Conservation (phyloP, 1,140 invertebrate species). For the Drosophila albomicans region DNA sequence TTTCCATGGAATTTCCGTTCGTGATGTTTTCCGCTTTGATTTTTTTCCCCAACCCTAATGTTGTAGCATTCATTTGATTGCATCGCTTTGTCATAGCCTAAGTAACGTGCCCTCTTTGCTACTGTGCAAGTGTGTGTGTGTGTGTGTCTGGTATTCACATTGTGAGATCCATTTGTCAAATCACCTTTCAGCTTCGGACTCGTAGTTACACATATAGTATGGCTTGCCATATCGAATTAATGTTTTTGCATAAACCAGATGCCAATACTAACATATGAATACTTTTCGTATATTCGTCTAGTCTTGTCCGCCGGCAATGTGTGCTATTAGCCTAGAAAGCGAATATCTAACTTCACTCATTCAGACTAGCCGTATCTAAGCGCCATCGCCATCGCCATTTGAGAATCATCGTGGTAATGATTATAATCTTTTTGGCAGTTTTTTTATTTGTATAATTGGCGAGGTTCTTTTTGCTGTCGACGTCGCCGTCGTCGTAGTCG, state of each 20-base stretch:
- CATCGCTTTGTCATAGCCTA: conserved; percentile 68
- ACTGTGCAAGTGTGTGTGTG: conserved; percentile 24
- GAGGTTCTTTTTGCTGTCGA: conserved; percentile 21
- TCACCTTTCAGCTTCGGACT: conserved; percentile 36
- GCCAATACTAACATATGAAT: background rate
- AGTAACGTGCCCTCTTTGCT: conserved; percentile 30
- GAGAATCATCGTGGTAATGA: conserved; percentile 45
- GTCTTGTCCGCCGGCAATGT: conserved; percentile 52
- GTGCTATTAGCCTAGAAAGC: conserved; percentile 80
- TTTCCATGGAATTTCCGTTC: conserved; percentile 78
- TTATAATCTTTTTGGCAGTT: conserved; percentile 73
- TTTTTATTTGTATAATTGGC: conserved; percentile 73
- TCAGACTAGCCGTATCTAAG: conserved; percentile 15
- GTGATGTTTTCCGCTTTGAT: conserved; percentile 67
- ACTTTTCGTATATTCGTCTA: background rate
- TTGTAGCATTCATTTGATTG: conserved; percentile 51
- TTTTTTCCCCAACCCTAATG: conserved; percentile 27
- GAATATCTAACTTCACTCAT: conserved; percentile 28
- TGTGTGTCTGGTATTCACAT: background rate
- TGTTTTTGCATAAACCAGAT: conserved; percentile 67
- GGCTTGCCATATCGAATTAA: conserved; percentile 35
- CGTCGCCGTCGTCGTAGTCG: conserved; percentile 8
- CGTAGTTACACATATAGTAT: background rate
- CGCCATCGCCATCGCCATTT: conserved; percentile 28
- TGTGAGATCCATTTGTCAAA: conserved; percentile 61